phyloP scores from a whole-genome alignment of 2,888 invertebrate genomes.

The Epistrophella euchroma region DNA sequence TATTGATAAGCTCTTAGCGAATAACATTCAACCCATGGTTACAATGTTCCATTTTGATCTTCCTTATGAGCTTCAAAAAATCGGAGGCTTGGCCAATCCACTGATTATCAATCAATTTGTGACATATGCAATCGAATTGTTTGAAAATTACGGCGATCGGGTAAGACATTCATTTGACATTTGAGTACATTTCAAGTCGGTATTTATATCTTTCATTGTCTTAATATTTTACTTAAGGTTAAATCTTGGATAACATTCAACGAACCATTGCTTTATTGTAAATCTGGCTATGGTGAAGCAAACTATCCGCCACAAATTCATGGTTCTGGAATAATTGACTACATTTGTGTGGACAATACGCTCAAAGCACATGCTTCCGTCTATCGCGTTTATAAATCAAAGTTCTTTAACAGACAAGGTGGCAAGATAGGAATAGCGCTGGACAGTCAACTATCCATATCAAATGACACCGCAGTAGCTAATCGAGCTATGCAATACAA shows the following conservation, averaged over 20 bases:
- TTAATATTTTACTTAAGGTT: constrained; percentile 20
- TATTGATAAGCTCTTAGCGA: constrained; percentile 86
- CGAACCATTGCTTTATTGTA: constrained; percentile 84
- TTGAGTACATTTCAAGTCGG: too few relatives aligned
- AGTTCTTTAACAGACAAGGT: constrained; percentile 80
- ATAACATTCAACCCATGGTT: constrained; percentile 86
- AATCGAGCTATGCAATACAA: constrained; percentile 79
- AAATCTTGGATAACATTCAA: constrained; percentile 78
- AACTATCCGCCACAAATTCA: constrained; percentile 81
- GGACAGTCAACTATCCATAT: constrained; percentile 78
- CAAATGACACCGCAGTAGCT: constrained; percentile 75
- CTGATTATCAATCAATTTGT: constrained; percentile 84
- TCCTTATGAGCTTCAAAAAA: constrained; percentile 85
- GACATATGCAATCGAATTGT: constrained; percentile 84
- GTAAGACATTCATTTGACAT: constrained; percentile 77
- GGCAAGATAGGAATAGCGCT: constrained; percentile 81
- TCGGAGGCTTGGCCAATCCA: constrained; percentile 85
- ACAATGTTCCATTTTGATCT: constrained; percentile 86
- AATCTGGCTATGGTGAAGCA: constrained; percentile 84
- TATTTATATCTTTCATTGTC: not conserved
- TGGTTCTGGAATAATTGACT: constrained; percentile 84
- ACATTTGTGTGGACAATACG: constrained; percentile 85
- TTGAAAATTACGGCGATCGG: constrained; percentile 84
- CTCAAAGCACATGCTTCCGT: constrained; percentile 85
- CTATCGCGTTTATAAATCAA: constrained; percentile 83